phyloP scores from a whole-genome alignment of 2,888 invertebrate genomes.

The Nemapogon koenigi region DNA sequence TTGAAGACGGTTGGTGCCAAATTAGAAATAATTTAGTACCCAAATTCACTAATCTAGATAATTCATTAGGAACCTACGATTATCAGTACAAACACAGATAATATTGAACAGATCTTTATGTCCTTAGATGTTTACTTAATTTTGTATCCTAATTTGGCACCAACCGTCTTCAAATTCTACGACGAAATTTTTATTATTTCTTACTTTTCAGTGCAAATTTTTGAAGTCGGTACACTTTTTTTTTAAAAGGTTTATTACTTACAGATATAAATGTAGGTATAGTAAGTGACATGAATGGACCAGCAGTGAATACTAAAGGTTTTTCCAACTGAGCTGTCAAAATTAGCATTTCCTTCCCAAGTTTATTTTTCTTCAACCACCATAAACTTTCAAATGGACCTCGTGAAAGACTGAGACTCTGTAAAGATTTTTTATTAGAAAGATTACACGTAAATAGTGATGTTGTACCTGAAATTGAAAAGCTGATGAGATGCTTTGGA shows the following conservation, averaged over 20 bases:
- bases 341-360: conserved; percentile 11
- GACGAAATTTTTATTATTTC: too few species aligned
- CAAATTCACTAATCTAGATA: too few species aligned
- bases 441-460: background rate
- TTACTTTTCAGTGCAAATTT: too few species aligned
- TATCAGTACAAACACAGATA: too few species aligned
- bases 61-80: too few species aligned
- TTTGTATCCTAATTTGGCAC: too few species aligned
- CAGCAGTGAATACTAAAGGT: conserved; percentile 14
- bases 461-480: background rate
- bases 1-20: too few species aligned
- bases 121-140: too few species aligned
- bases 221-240: conserved; percentile 6
- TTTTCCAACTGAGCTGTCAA: conserved; percentile 13
- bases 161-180: too few species aligned
- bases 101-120: too few species aligned
- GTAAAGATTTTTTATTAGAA: conserved; percentile 2
- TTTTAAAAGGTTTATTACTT: conserved; percentile 9
- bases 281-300: conserved; percentile 15
- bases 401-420: conserved; percentile 12
- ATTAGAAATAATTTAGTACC: too few species aligned
- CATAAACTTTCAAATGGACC: conserved; percentile 15
- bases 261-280: conserved; percentile 16
- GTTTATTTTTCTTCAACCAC: conserved; percentile 9
- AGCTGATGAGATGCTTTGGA: too few species aligned